phyloP scores from a whole-genome alignment of 2,797 vertebrate species.

The Harpagifer antarcticus region DNA sequence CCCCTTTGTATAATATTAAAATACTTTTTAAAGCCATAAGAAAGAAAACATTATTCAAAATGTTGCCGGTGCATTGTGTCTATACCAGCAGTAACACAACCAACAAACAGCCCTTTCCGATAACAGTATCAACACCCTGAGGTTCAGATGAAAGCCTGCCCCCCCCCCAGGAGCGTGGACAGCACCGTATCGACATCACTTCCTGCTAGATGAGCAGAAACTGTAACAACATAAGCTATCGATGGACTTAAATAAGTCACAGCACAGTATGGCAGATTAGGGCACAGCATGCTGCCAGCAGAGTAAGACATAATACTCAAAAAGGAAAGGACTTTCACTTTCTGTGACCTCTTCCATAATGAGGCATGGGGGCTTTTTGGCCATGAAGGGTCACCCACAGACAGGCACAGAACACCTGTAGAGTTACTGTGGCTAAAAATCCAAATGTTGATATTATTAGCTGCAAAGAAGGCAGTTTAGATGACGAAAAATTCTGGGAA shows the following conservation, averaged over 20 bases:
- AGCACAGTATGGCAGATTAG: slow-evolving; percentile 21
- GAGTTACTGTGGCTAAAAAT: slow-evolving; percentile 2
- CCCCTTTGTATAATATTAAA: background rate
- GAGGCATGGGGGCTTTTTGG: background rate
- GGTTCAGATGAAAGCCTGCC: slow-evolving; percentile 43
- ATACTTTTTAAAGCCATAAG: background rate
- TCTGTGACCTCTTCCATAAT: slow-evolving; percentile 32
- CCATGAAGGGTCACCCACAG: slow-evolving; percentile 6
- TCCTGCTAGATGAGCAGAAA: slow-evolving; percentile 33
- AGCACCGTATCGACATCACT: slow-evolving; percentile 40
- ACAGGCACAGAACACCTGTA: slow-evolving; percentile 54
- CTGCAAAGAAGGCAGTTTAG: background rate
- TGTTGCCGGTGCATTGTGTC: background rate
- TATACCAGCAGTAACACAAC: background rate
- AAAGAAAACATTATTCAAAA: background rate
- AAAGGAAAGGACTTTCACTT: slow-evolving; percentile 14
- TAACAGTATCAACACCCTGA: slow-evolving; percentile 33
- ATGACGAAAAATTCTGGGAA: slow-evolving; percentile 3
- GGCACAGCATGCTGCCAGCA: slow-evolving; percentile 20
- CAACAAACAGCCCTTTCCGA: slow-evolving; percentile 36
- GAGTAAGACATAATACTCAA: slow-evolving; percentile 2
- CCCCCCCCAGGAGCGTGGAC: slow-evolving; percentile 3
- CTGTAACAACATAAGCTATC: slow-evolving; percentile 40
- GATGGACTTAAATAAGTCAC: slow-evolving; percentile 47
- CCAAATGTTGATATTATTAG: background rate